Evolutionary conservation across 2,888 invertebrate genomes (phyloP).

Genomic region (Euproctis similis): DNA sequence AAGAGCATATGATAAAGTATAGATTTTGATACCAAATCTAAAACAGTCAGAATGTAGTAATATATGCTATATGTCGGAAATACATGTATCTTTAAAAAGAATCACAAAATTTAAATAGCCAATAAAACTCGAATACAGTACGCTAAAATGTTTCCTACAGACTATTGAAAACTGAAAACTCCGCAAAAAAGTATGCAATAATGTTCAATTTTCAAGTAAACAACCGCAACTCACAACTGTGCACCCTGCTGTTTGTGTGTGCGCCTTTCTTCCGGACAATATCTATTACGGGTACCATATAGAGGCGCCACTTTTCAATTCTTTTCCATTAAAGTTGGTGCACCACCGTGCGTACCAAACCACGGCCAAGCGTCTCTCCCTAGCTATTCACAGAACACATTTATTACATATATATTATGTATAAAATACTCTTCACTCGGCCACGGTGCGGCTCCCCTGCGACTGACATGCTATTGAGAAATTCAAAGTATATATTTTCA

Average conservation of each 20-base stretch:
- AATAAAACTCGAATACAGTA: slow-evolving; percentile 41
- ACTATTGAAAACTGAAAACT: slow-evolving; percentile 22
- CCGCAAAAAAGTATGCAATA: slow-evolving; percentile 57
- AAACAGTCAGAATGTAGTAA: too few relatives aligned
- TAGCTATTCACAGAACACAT: slow-evolving; percentile 67
- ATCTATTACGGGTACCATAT: slow-evolving; percentile 70
- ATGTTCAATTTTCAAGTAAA: slow-evolving; percentile 71
- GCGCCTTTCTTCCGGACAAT: slow-evolving; percentile 74
- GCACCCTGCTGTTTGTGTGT: slow-evolving; percentile 68
- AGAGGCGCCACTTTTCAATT: slow-evolving; percentile 76
- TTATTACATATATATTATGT: too few relatives aligned
- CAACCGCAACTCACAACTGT: slow-evolving; percentile 70
- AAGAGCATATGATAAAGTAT: too few relatives aligned
- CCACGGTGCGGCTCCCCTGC: slow-evolving; percentile 57
- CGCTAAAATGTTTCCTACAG: slow-evolving; percentile 18
- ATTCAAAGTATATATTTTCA: slow-evolving; percentile 63
- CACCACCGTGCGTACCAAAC: slow-evolving; percentile 65
- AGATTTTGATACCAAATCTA: too few relatives aligned
- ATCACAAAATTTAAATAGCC: slow-evolving; percentile 47
- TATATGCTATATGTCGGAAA: too few relatives aligned
- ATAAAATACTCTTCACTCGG: slow-evolving; percentile 71
- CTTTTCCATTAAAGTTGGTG: slow-evolving; percentile 76
- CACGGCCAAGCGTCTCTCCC: slow-evolving; percentile 42
- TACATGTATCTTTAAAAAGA: slow-evolving; percentile 53
- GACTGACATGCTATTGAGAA: slow-evolving; percentile 69